Percentiles rank a stretch among this genome's conserved stretches.
phyloP scores from a whole-genome alignment of 2,113 vertebrate genomes.

The Nanorana parkeri region DNA sequence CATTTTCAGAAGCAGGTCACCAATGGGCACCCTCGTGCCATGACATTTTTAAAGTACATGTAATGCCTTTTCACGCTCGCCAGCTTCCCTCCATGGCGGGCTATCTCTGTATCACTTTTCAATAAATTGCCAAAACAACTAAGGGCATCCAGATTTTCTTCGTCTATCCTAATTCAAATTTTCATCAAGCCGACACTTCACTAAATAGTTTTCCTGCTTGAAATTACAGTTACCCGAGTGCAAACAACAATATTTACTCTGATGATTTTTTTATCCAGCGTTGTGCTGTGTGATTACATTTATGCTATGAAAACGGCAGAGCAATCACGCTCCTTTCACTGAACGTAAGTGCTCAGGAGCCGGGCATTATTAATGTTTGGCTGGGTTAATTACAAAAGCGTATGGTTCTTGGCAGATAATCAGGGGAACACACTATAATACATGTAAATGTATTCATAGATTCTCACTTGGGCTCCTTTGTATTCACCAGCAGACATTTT shows the following conservation, averaged over 20 bases:
- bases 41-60: too few relatives aligned
- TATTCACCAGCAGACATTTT: not conserved
- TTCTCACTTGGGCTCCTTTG: not conserved
- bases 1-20: too few relatives aligned
- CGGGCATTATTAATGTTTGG: not conserved
- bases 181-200: too few relatives aligned
- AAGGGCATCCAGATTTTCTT: too few relatives aligned
- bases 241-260: not conserved
- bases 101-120: too few relatives aligned
- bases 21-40: too few relatives aligned
- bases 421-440: constrained; percentile 21
- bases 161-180: too few relatives aligned
- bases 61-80: too few relatives aligned
- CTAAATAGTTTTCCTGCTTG: too few relatives aligned
- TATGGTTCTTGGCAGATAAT: constrained; percentile 6
- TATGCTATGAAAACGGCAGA: not conserved
- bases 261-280: not conserved
- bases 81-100: too few relatives aligned
- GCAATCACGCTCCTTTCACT: not conserved
- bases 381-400: constrained; percentile 6
- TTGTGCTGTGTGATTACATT: not conserved
- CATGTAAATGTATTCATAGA: constrained; percentile 34
- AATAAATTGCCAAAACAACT: too few relatives aligned
- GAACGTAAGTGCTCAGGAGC: not conserved
- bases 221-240: not conserved